Evolutionary conservation across 2,113 vertebrate species (phyloP), one percentile per base, ranked within the genome.

Genomic region (Caranx melampygus): DNA sequence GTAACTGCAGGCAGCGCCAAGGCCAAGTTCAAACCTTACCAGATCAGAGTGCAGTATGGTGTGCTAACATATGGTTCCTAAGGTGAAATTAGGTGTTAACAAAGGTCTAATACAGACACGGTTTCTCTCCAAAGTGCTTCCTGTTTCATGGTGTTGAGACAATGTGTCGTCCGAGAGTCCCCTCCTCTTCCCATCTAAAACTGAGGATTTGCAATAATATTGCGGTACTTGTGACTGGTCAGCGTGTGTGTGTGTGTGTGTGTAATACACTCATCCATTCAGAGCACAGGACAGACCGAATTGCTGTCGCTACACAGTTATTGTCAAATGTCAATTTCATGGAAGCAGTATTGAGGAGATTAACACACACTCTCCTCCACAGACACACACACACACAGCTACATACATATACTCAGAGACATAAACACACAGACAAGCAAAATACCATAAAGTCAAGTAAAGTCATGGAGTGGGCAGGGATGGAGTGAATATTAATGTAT

Each of bases 251-350:
- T 85, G 42, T 33, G 90, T 83, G 80, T 85, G 82, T 85, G 92
- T 92, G 92, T 93, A 93, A 95, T 92, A 91, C 93, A 93, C 94
- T 94, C 87, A 62, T 88, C 94, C 93, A 94, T 94, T 94, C 95
- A 94, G 72, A 92, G 89, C 87, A 76, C 82, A 49, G 92, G 85
- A 94, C 91, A 90, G 93, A 94, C 94, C 88, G 0, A 78, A 54
- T 72, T 86, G 93, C 94, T 96, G 95, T 95, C 84, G 89, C 94
- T 90, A 92, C 95, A 96, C 96, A 96, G 96, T 97, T 96, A 96
- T 94, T 96, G 95, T 95, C 94, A 96, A 97, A 97, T 97, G 95
- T 95, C 96, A 97, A 97, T 98, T 97, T 97, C 96, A 97, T 92
- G 95, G 96, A 14, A 31, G 94, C 93, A 96, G 88, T 94, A 94